phyloP scores from a whole-genome alignment of 2,113 vertebrate genomes.

The Ranitomeya imitator region DNA sequence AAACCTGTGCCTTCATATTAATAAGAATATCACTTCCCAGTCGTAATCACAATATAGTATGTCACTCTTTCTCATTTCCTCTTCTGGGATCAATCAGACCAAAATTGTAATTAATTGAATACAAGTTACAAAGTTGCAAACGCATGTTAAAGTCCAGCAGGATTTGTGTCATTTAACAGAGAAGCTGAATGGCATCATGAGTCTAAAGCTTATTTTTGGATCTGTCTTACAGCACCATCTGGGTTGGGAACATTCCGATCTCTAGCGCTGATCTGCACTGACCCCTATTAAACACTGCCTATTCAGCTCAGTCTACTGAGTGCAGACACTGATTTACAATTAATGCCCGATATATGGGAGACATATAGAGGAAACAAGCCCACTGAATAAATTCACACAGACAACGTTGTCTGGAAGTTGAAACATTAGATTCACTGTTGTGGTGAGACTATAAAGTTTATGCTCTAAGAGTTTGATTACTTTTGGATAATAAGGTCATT shows the following conservation, averaged over 20 bases:
- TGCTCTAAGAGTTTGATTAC: background rate
- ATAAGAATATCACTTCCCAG: background rate
- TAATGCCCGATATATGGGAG: background rate
- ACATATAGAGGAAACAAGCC: background rate
- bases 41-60: background rate
- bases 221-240: constrained; percentile 45
- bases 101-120: constrained; percentile 14
- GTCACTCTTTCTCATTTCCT: background rate
- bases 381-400: background rate
- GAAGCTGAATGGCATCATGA: constrained; percentile 59
- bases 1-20: background rate
- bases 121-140: constrained; percentile 28
- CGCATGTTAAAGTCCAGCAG: constrained; percentile 50
- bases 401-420: background rate
- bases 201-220: constrained; percentile 61
- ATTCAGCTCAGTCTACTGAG: background rate
- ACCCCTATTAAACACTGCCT: background rate
- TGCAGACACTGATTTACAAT: background rate
- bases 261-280: constrained; percentile 53
- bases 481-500: too few species aligned
- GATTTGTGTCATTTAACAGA: constrained; percentile 57
- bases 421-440: background rate
- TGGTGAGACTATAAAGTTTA: background rate
- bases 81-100: background rate
- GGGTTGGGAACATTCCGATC: background rate